These are phyloP conservation scores for Syrphus vitripennis DNA, from an alignment of 2,888 invertebrate genomes.

Conservation along the genomic window DNA sequence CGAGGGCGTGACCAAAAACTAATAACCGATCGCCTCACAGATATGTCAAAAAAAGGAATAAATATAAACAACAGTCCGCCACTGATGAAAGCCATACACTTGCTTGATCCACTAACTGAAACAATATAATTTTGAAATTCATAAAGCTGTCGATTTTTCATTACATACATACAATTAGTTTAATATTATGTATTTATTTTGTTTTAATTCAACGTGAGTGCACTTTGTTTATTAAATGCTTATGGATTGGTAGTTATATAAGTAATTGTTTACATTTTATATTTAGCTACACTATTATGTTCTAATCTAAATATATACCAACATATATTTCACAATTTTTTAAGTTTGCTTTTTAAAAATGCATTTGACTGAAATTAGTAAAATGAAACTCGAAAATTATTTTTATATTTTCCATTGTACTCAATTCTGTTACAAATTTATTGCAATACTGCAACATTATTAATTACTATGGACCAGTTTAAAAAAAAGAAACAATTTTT, in stretches of 20 bases:
- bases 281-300: background rate
- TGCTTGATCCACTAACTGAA: slow-evolving; percentile 82
- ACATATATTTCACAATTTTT: too few species aligned
- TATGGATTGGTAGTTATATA: background rate
- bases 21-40: slow-evolving; percentile 84
- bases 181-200: slow-evolving; percentile 52
- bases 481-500: background rate
- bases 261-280: background rate
- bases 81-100: slow-evolving; percentile 86
- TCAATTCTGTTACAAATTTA: slow-evolving; percentile 16
- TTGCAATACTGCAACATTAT: background rate
- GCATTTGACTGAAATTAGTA: slow-evolving; percentile 61
- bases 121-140: slow-evolving; percentile 74
- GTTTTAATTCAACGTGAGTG: background rate
- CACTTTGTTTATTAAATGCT: slow-evolving; percentile 21
- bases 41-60: slow-evolving; percentile 86
- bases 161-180: slow-evolving; percentile 11
- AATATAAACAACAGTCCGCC: slow-evolving; percentile 84
- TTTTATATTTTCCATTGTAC: background rate
- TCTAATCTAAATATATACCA: too few species aligned
- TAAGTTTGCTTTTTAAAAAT: slow-evolving; percentile 23
- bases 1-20: slow-evolving; percentile 84
- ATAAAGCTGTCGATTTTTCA: too few species aligned
- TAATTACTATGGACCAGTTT: slow-evolving; percentile 14
- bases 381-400: slow-evolving; percentile 43